phyloP scores from a whole-genome alignment of 2,888 invertebrate genomes.

The Hypselothyrea guttata region DNA sequence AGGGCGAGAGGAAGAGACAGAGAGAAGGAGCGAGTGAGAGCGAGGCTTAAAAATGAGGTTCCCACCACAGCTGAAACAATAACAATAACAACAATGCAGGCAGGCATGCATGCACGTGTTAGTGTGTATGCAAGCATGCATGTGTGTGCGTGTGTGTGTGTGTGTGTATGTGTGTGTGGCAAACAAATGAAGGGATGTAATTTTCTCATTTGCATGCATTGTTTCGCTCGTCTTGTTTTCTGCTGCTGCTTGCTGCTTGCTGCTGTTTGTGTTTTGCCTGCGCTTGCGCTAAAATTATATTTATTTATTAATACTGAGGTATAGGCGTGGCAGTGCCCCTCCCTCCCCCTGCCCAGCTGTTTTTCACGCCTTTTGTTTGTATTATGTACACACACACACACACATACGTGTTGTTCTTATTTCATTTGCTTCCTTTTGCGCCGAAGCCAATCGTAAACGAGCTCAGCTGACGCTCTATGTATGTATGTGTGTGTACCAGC shows the following conservation, averaged over 20 bases:
- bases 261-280: constrained; percentile 55
- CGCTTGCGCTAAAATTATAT: constrained; percentile 82
- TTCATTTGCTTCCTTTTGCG: constrained; percentile 71
- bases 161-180: constrained; percentile 42
- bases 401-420: constrained; percentile 68
- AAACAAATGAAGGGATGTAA: constrained; percentile 82
- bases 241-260: constrained; percentile 20
- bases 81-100: constrained; percentile 43
- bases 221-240: constrained; percentile 46
- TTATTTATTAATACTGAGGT: constrained; percentile 81
- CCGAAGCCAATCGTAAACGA: constrained; percentile 80
- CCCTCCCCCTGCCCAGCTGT: constrained; percentile 4
- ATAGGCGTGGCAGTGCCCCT: constrained; percentile 67
- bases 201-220: constrained; percentile 78
- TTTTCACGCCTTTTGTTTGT: constrained; percentile 10
- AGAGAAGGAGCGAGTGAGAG: constrained; percentile 15
- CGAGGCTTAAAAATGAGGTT: constrained; percentile 65
- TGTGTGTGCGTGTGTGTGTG: constrained; percentile 5
- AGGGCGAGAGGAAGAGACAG: constrained; percentile 5
- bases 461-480: constrained; percentile 52
- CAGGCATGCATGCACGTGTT: constrained; percentile 23
- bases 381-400: constrained; percentile 48
- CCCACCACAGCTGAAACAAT: constrained; percentile 65
- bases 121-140: constrained; percentile 1
- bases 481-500: constrained; percentile 16